Conservation (phyloP, 30 jellyfish, hydroid and myxozoan species). For the Nemopilema nomurai region DNA sequence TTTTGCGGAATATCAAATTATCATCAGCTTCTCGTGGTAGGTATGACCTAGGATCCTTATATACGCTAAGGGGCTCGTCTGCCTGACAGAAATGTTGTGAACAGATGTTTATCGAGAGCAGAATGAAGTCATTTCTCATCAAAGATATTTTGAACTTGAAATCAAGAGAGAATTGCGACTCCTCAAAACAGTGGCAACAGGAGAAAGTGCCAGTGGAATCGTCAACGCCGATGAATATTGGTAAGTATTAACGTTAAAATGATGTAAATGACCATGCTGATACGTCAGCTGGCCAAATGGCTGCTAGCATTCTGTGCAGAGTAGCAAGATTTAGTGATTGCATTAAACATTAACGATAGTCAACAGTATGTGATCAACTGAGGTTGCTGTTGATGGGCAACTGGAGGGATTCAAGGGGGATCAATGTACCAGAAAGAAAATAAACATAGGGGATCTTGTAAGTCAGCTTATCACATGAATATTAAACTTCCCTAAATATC, state of each 20-base stretch:
- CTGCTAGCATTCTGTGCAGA: too few species aligned
- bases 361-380: too few species aligned
- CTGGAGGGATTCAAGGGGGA: too few species aligned
- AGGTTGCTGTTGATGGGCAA: too few species aligned
- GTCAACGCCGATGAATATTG: not conserved
- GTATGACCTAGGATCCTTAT: not conserved
- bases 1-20: not conserved
- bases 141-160: constrained; percentile 46
- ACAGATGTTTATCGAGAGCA: not conserved
- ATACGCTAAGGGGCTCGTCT: not conserved
- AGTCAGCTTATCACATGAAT: too few species aligned
- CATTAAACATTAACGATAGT: too few species aligned
- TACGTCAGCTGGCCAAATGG: too few species aligned
- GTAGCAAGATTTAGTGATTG: too few species aligned
- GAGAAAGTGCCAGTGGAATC: not conserved
- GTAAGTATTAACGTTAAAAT: not conserved
- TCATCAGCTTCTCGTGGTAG: not conserved
- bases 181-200: constrained; percentile 4
- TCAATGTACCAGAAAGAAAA: too few species aligned
- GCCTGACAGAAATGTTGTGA: not conserved
- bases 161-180: not conserved
- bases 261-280: not conserved
- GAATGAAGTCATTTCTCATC: constrained; percentile 42
- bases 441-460: too few species aligned
- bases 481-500: too few species aligned